phyloP scores from a whole-genome alignment of 2,888 invertebrate genomes.

The Pseudanteris insignis region DNA sequence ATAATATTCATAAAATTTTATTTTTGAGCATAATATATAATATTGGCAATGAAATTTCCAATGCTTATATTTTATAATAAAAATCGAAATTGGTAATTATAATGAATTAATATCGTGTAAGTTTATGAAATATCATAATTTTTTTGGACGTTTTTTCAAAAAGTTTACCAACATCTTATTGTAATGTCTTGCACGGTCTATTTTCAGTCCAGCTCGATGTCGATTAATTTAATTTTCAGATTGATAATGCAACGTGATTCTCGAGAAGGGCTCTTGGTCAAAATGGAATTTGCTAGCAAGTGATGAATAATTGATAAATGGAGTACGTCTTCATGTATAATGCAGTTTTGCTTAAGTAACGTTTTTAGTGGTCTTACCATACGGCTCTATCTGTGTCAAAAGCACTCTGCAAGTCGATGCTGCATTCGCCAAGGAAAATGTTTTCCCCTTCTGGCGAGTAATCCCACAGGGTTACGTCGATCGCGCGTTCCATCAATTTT shows the following conservation, averaged over 20 bases:
- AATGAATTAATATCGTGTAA: too few species aligned
- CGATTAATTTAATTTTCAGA: constrained; percentile 23
- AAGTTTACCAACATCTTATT: too few species aligned
- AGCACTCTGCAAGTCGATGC: constrained; percentile 82
- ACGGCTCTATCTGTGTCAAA: constrained; percentile 88
- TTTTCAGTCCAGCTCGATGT: constrained; percentile 14
- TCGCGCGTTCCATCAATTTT: constrained; percentile 79
- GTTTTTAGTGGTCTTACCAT: constrained; percentile 69
- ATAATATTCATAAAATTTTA: too few species aligned
- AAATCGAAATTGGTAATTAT: too few species aligned
- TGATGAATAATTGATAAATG: constrained; percentile 38
- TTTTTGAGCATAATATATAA: too few species aligned
- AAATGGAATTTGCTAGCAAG: constrained; percentile 29
- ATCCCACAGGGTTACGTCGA: constrained; percentile 91
- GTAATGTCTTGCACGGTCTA: too few species aligned
- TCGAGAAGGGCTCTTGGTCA: constrained; percentile 4
- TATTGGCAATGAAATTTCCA: too few species aligned
- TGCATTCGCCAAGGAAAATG: constrained; percentile 83
- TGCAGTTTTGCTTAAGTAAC: constrained; percentile 36
- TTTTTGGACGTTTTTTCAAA: too few species aligned
- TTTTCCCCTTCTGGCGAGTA: constrained; percentile 80
- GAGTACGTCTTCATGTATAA: constrained; percentile 29
- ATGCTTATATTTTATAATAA: too few species aligned
- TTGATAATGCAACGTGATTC: constrained; percentile 14
- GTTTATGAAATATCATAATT: too few species aligned